Conservation (phyloP, 2,888 invertebrate species). For the Hemicrepidius hirtus region DNA sequence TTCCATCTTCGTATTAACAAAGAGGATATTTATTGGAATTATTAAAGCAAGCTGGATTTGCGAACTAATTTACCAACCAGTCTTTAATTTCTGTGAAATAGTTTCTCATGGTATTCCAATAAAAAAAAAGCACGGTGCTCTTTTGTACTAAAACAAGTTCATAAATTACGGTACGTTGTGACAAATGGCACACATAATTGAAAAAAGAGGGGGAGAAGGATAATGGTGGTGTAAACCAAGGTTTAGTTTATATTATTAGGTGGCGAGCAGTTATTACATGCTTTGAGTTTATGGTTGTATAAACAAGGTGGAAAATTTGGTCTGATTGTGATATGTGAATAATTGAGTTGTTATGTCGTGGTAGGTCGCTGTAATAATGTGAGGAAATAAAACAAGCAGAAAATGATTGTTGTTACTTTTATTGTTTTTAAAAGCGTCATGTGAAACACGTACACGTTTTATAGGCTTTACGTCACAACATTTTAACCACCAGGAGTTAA, state of each 20-base stretch:
- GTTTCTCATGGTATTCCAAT: constrained; percentile 40
- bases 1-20: constrained; percentile 11
- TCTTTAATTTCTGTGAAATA: constrained; percentile 39
- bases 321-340: constrained; percentile 48
- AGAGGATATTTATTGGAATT: constrained; percentile 18
- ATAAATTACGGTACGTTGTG: constrained; percentile 42
- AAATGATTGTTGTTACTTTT: constrained; percentile 43
- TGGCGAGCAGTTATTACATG: constrained; percentile 51
- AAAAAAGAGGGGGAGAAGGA: constrained; percentile 32
- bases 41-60: constrained; percentile 27
- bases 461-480: constrained; percentile 31
- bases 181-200: constrained; percentile 42
- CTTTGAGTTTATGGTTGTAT: constrained; percentile 49
- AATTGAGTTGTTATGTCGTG: constrained; percentile 51
- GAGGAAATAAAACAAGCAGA: constrained; percentile 49
- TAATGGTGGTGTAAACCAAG: constrained; percentile 40
- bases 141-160: constrained; percentile 45
- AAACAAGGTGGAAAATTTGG: constrained; percentile 52
- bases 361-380: constrained; percentile 45
- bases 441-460: constrained; percentile 44
- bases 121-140: constrained; percentile 26
- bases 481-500: constrained; percentile 26
- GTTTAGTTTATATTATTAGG: constrained; percentile 48
- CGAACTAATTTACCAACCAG: constrained; percentile 39
- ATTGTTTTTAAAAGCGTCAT: constrained; percentile 39